These are phyloP conservation scores for Pseudois nayaur DNA, from an alignment of 2,113 vertebrate genomes.

Conservation along the genomic window DNA sequence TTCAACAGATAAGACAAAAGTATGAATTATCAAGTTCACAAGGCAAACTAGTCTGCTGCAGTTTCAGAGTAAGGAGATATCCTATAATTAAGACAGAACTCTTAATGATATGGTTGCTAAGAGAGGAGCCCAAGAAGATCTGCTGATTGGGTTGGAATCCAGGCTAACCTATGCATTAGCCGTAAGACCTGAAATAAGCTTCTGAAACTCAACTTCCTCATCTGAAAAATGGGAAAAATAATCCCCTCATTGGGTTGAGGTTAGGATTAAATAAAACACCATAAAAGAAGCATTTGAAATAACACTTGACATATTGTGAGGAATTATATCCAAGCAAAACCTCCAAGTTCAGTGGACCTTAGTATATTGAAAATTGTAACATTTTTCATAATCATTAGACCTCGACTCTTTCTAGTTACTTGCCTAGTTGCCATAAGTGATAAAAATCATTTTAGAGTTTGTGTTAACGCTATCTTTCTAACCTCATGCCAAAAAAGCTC, in stretches of 20 bases:
- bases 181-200: background rate
- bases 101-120: background rate
- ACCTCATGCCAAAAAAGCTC: conserved; percentile 1
- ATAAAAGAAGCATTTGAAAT: background rate
- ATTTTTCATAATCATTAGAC: background rate
- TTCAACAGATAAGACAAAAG: background rate
- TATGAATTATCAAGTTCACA: background rate
- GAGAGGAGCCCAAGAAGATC: background rate
- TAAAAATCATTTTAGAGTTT: background rate
- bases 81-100: background rate
- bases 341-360: background rate
- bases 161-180: background rate
- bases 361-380: background rate
- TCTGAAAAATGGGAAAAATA: conserved; percentile 8
- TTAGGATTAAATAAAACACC: background rate
- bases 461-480: background rate
- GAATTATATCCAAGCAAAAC: background rate
- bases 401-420: background rate
- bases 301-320: background rate
- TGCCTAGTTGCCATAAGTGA: background rate
- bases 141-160: background rate
- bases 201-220: conserved; percentile 19
- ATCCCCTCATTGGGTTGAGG: background rate
- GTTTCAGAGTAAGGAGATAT: background rate
- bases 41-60: background rate